Conservation (phyloP, 2,888 invertebrate species). For the Odontocerum albicorne region DNA sequence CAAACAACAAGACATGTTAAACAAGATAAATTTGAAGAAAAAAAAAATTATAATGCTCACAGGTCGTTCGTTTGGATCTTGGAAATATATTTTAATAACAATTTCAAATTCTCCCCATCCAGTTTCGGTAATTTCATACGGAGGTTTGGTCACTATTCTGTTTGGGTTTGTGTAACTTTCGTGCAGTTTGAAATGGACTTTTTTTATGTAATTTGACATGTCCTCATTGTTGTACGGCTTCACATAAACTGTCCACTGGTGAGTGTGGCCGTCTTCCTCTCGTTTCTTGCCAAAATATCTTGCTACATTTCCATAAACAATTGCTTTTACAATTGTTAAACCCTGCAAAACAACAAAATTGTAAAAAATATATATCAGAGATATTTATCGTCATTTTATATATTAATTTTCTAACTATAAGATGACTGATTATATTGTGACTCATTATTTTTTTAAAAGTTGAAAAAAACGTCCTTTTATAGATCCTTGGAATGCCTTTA, state of each 20-base stretch:
- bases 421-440: too few species aligned
- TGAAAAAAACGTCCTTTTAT: neutral
- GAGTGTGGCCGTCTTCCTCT: slow-evolving; percentile 97
- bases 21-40: too few species aligned
- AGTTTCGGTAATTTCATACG: slow-evolving; percentile 96
- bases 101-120: slow-evolving; percentile 99
- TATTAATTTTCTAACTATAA: too few species aligned
- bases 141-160: slow-evolving; percentile 90
- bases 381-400: too few species aligned
- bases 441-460: neutral
- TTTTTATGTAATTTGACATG: slow-evolving; percentile 92
- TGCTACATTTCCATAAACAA: slow-evolving; percentile 95
- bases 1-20: too few species aligned
- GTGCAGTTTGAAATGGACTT: slow-evolving; percentile 95
- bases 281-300: slow-evolving; percentile 95
- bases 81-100: slow-evolving; percentile 95
- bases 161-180: slow-evolving; percentile 96
- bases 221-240: slow-evolving; percentile 93
- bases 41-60: too few species aligned
- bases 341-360: slow-evolving; percentile 61
- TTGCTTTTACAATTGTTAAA: slow-evolving; percentile 86
- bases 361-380: neutral
- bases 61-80: slow-evolving; percentile 93
- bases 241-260: slow-evolving; percentile 97
- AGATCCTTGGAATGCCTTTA: neutral